phyloP scores from a whole-genome alignment of 2,797 vertebrate genomes.

The Dermochelys coriacea region DNA sequence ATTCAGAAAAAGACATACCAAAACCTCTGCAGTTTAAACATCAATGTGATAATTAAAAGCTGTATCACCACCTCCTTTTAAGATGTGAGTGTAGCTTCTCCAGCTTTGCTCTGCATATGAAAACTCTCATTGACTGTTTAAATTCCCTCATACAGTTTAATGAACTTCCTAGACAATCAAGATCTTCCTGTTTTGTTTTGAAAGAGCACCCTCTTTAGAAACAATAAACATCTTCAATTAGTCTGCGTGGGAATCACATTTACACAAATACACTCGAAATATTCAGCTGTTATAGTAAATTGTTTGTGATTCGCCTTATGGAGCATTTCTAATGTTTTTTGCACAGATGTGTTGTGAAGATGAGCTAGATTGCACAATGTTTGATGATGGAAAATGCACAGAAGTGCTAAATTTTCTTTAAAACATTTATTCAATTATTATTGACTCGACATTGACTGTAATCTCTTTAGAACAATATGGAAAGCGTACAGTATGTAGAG shows the following conservation, averaged over 20 bases:
- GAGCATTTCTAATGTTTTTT: background rate
- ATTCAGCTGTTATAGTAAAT: background rate
- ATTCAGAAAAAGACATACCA: conserved; percentile 56
- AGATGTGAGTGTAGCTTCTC: background rate
- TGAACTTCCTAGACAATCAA: conserved; percentile 70
- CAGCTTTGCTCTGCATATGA: conserved; percentile 4
- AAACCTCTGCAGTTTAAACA: conserved; percentile 46
- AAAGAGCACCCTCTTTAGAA: conserved; percentile 64
- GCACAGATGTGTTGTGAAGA: background rate
- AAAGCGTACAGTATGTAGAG: background rate
- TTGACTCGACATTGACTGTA: background rate
- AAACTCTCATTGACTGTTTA: conserved; percentile 54
- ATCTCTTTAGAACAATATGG: background rate
- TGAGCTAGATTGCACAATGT: background rate
- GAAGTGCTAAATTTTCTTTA: background rate
- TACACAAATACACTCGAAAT: background rate
- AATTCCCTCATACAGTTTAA: conserved; percentile 68
- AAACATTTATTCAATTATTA: background rate
- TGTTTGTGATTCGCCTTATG: background rate
- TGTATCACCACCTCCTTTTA: conserved; percentile 50
- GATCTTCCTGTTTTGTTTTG: conserved; percentile 67
- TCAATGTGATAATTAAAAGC: conserved; percentile 70
- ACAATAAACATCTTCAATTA: conserved; percentile 57
- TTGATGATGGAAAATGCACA: background rate
- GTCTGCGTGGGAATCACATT: conserved; percentile 58